phyloP scores from a whole-genome alignment of 2,888 invertebrate genomes.

The Atherix ibis region DNA sequence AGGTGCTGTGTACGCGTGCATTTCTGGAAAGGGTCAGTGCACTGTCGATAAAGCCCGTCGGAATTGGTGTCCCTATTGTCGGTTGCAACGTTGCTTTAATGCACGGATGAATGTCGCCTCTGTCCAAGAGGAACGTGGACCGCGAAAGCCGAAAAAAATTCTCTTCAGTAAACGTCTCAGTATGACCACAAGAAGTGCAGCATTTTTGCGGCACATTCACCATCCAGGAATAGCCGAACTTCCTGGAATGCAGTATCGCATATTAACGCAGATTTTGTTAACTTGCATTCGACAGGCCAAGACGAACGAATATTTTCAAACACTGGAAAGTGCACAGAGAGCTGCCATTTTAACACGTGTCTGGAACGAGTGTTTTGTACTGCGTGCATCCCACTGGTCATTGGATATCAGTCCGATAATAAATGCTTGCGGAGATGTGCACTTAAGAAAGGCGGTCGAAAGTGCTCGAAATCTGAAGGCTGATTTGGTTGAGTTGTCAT shows the following conservation, averaged over 20 bases:
- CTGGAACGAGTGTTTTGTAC: constrained; percentile 43
- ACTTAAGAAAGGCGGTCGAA: constrained; percentile 26
- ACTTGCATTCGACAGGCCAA: constrained; percentile 40
- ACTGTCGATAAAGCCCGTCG: constrained; percentile 63
- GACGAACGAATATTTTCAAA: constrained; percentile 37
- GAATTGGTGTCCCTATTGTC: constrained; percentile 79
- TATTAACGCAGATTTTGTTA: constrained; percentile 42
- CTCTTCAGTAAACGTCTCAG: not conserved
- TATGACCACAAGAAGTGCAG: not conserved
- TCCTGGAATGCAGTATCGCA: constrained; percentile 36
- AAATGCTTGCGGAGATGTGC: constrained; percentile 24
- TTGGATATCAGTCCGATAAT: constrained; percentile 30
- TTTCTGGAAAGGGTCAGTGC: constrained; percentile 59
- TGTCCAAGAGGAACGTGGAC: constrained; percentile 73
- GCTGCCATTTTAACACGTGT: constrained; percentile 39
- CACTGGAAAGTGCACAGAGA: constrained; percentile 35
- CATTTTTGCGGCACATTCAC: constrained; percentile 8
- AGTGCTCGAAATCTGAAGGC: constrained; percentile 31
- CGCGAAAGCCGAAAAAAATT: constrained; percentile 35
- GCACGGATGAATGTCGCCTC: constrained; percentile 67
- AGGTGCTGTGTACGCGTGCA: constrained; percentile 58
- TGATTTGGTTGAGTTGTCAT: constrained; percentile 35
- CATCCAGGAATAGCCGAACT: too few relatives aligned
- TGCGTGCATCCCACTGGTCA: constrained; percentile 42
- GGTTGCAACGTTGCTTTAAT: constrained; percentile 58